Evolutionary conservation across 2,888 invertebrate species (phyloP), one percentile per base, ranked within the genome.

Genomic region (Agrochola macilenta): DNA sequence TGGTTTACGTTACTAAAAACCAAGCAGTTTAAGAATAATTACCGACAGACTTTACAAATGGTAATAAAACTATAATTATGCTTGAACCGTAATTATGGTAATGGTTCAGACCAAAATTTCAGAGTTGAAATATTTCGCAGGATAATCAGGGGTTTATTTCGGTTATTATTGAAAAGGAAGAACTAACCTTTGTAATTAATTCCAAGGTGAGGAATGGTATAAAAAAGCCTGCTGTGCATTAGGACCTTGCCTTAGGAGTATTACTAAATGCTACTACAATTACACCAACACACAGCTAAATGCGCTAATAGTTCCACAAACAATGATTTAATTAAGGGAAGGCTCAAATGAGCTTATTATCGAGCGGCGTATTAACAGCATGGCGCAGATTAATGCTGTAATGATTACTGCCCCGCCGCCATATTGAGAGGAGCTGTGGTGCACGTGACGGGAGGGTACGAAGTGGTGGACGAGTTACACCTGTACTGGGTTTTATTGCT

Each of bases 381-480:
- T 79, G 81, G 79, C 64, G 82, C 76, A 82, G 90, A 91, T 90
- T 86, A 86, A 87, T 78, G 79, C 46, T n/a, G 85, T 87, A 88
- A 90, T 91, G 87, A 91, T 91, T 88, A 89, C 82, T 80, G 83
- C 79, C 82, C 87, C 81, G 80, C 76, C 81, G 87, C 83, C 85
- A 88, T 89, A 88, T 89, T 89, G 89, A 87, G 85, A 85, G 79
- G 76, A 60, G 69, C 52, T 46, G 63, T 65, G 54, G 75, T 46
- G 23, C 82, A 78, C 84, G 20, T 72, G 82, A 87, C 69, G 68
- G 14, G 64, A n/a, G 35, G 35, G 7, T 4, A 39, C 57, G 17
- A 30, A 5, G 5, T 9, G 30, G 14, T 17, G 23, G 20, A 9
- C 5, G 11, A 14, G 5, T 43, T 20, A 1, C 4, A 3, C 12